Base-by-base conservation (phyloP, 1,140 invertebrate genomes). In the Trialeurodes vaporariorum region DNA sequence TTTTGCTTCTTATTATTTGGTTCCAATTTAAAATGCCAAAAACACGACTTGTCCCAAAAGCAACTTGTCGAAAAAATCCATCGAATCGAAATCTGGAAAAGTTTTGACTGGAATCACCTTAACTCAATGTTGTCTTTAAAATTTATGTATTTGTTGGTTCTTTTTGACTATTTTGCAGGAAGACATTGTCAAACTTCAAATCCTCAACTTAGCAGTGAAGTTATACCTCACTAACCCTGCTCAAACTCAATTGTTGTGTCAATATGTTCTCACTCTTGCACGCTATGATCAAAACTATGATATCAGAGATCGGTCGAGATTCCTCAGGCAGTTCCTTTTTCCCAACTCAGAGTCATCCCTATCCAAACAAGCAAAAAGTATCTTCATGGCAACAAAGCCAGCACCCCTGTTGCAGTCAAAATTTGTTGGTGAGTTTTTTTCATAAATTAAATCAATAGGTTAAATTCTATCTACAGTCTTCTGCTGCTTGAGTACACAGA, bases 211-310 rank as follows among this genome's bases (percentile, higher is more conserved):
- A 67, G 93, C 96, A 2, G 90, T 96, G 0, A 98, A 98, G 77
- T 81, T 99, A 23, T 96, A 87, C 72, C 80, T 98, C 23, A 94
- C 88, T 22, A 96, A 97, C 81, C 84, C 88, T 0, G 84, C 88
- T 72, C 93, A 96, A 80, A 95, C 93, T 0, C 84, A 86, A 67
- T 80, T 93, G 9, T 82, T 98, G 58, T 94, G 93, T 75, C 91
- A 94, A 75, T 99, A 99, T 78, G 88, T 98, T 2, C 91, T 98
- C 70, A 94, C 94, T 75, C 81, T 99, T 73, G 96, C 98, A 0
- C 93, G 96, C 73, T 99, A 98, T 77, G 98, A 99, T 82, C 87
- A 90, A 64, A 98, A 95, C 78, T 99, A 99, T 76, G 97, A 99
- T 80, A 96, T 99, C 59, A 81, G 98, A 58, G 98, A 99, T 81